These are phyloP conservation scores for Choloepus hoffmanni DNA, from an alignment of 2,113 vertebrate species.

Conservation along the genomic window DNA sequence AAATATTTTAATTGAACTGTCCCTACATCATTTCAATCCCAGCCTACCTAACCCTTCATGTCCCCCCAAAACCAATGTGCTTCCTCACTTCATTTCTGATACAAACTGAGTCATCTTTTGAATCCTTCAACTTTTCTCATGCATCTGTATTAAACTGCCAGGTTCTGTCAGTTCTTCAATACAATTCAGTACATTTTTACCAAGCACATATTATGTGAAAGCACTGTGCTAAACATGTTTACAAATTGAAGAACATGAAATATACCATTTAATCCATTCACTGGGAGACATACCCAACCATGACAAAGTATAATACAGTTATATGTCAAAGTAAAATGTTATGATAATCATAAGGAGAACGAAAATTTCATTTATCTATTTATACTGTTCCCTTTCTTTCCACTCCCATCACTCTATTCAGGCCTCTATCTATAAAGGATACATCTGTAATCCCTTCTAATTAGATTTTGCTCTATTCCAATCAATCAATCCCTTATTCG, in stretches of 20 bases:
- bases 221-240: background rate
- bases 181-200: slow-evolving; percentile 45
- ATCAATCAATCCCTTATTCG: background rate
- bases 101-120: background rate
- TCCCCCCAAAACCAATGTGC: background rate
- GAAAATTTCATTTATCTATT: slow-evolving; percentile 28
- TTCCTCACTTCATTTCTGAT: background rate
- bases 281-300: background rate
- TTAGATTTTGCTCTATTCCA: background rate
- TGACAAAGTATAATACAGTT: background rate
- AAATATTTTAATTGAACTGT: background rate
- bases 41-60: background rate
- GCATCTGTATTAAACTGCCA: background rate
- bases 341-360: background rate
- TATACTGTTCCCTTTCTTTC: slow-evolving; percentile 1
- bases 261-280: background rate
- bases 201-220: background rate
- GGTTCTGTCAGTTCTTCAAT: slow-evolving; percentile 17
- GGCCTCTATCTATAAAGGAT: background rate
- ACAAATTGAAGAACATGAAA: background rate
- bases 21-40: slow-evolving; percentile 22
- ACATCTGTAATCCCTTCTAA: background rate
- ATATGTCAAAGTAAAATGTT: background rate
- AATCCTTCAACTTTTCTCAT: background rate
- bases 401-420: background rate